Evolutionary conservation across 2,888 invertebrate species (phyloP).

Genomic region (Philaethria dido): DNA sequence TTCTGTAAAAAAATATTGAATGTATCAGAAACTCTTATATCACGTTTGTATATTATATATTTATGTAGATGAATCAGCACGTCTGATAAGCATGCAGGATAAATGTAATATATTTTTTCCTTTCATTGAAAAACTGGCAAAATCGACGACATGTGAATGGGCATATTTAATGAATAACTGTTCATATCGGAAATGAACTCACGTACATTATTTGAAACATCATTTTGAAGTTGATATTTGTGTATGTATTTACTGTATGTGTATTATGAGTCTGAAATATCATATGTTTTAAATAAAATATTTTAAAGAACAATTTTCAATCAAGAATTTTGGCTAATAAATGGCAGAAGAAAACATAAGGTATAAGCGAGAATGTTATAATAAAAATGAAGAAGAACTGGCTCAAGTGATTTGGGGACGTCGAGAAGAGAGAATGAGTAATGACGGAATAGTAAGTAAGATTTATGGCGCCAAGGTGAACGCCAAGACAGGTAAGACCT

Average conservation of each 20-base stretch:
- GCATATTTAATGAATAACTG: conserved; percentile 16
- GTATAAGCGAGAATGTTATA: too few relatives aligned
- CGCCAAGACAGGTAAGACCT: too few relatives aligned
- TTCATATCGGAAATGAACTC: neutral
- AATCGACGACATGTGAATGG: conserved; percentile 26
- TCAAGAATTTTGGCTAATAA: too few relatives aligned
- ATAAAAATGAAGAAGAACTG: too few relatives aligned
- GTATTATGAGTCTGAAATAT: too few relatives aligned
- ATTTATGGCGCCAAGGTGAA: too few relatives aligned
- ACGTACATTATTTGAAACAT: neutral
- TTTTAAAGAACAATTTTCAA: too few relatives aligned
- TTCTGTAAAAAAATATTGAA: neutral
- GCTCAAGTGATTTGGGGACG: too few relatives aligned
- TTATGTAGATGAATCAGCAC: neutral
- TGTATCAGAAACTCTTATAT: neutral
- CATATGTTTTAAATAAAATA: too few relatives aligned
- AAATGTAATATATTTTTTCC: conserved; percentile 17
- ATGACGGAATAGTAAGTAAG: too few relatives aligned
- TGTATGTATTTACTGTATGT: neutral
- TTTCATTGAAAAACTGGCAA: conserved; percentile 19
- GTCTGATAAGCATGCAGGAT: conserved; percentile 15
- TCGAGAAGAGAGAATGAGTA: too few relatives aligned
- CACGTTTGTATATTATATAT: neutral
- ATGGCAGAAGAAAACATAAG: too few relatives aligned
- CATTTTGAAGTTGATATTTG: neutral